These are phyloP conservation scores for Percopsis omiscomaycus DNA, from an alignment of 2,797 vertebrate genomes.

Conservation along the genomic window DNA sequence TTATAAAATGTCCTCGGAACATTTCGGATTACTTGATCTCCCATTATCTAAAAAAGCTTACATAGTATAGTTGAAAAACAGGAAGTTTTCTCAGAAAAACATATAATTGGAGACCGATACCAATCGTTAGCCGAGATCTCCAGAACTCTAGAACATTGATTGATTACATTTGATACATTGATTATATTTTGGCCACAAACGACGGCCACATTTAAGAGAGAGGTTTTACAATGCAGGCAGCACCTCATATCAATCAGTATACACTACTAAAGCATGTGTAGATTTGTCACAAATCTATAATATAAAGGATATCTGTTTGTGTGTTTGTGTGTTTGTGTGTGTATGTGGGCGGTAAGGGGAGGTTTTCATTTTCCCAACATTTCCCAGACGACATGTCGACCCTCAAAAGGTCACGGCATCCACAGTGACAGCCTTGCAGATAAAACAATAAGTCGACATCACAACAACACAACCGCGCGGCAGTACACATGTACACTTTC, in stretches of 20 bases:
- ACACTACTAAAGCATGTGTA: slow-evolving; percentile 9
- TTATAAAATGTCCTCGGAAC: too few relatives aligned
- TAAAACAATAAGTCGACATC: slow-evolving; percentile 1
- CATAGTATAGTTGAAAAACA: too few relatives aligned
- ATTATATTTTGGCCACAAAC: too few relatives aligned
- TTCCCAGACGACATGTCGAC: slow-evolving; percentile 65
- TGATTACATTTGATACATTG: too few relatives aligned
- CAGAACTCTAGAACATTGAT: too few relatives aligned
- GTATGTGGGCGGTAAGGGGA: background rate
- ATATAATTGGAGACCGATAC: too few relatives aligned
- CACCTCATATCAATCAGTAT: slow-evolving; percentile 21
- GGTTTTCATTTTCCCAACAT: slow-evolving; percentile 24
- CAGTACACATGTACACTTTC: slow-evolving; percentile 1
- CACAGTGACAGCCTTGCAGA: slow-evolving; percentile 7
- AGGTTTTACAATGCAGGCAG: background rate
- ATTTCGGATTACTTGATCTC: too few relatives aligned
- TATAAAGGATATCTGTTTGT: background rate
- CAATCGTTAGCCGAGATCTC: too few relatives aligned
- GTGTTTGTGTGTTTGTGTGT: slow-evolving; percentile 18
- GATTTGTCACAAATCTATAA: background rate
- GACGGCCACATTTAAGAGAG: too few relatives aligned
- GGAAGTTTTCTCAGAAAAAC: too few relatives aligned
- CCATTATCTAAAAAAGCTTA: too few relatives aligned
- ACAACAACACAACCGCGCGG: background rate
- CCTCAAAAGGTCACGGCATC: slow-evolving; percentile 60